Base-by-base conservation (phyloP, 1,140 invertebrate genomes). In the Saxidomus purpurata region DNA sequence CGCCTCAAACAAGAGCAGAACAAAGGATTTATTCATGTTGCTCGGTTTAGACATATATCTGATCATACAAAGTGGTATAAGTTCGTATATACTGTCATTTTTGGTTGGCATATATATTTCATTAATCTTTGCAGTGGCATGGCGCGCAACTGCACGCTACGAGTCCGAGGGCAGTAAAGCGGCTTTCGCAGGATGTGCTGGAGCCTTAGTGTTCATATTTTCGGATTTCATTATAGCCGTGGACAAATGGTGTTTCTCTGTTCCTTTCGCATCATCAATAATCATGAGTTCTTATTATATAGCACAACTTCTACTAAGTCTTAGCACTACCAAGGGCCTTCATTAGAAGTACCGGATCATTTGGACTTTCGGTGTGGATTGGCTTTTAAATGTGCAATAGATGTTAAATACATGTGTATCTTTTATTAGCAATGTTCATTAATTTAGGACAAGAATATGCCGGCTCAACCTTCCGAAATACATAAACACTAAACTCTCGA, bases 191-290 rank as follows among this genome's bases (percentile, higher is more conserved):
- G 92, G 90, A n/a, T 82, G 79, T 15, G 25, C 71, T 34, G 92
- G 92, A 15, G 89, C 82, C 0, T 22, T 87, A 22, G 19, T 84
- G 0, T 92, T 92, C 74, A 71, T 85, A 22, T 43, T 89, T 25
- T 92, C 92, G 17, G 92, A 92, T 55, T 87, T 89, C 31, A 31
- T 92, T 22, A 92, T 92, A 36, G 92, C 88, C 0, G 61, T 91
- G 15, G 71, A 89, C 55, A 90, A 87, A 77, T 92, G 92, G 92
- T 69, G 40, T 49, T 83, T 88, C 52, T 0, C 19, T 0, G 38
- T 93, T 31, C 89, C 88, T 15, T 71, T 84, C 15, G 49, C 76
- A 25, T 80, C 79, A 38, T 83, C 59, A 4, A 2, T 91, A 31
- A 88, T 90, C 22, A 91, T 91, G 92, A 61, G 71, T 31, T 76